These are phyloP conservation scores for Erebia aethiops DNA, from an alignment of 2,888 invertebrate species.

Conservation along the genomic window DNA sequence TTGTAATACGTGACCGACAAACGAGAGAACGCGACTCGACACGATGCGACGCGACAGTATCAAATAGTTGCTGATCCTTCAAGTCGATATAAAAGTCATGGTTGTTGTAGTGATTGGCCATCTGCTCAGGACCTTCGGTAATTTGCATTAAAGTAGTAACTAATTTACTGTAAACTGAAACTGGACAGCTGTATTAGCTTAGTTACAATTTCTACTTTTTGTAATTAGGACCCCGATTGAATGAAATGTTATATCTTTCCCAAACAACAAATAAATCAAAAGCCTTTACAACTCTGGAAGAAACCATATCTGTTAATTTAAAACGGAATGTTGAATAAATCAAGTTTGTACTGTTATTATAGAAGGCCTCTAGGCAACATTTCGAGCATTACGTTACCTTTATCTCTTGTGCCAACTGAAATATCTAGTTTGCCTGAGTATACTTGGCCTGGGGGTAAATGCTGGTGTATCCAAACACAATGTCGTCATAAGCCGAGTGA, in stretches of 20 bases:
- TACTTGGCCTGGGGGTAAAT: constrained; percentile 51
- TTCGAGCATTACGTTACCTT: constrained; percentile 36
- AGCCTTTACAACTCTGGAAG: not conserved
- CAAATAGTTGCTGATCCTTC: no score
- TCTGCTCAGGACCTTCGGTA: no score
- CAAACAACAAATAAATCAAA: not conserved
- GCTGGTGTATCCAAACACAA: constrained; percentile 55
- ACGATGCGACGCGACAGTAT: no score
- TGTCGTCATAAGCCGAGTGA: constrained; percentile 62
- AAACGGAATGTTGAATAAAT: constrained; percentile 26
- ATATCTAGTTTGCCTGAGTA: constrained; percentile 36
- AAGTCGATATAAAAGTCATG: no score
- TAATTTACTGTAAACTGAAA: no score
- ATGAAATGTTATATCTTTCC: not conserved
- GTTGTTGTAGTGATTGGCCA: no score
- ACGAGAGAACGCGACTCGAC: no score
- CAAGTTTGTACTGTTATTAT: constrained; percentile 18
- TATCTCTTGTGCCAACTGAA: constrained; percentile 32
- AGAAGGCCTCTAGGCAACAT: constrained; percentile 26
- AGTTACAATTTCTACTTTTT: not conserved
- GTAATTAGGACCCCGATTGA: not conserved
- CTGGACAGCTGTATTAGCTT: no score
- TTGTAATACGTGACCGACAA: no score
- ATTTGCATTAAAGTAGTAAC: no score
- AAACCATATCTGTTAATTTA: constrained; percentile 23